Evolutionary conservation across 2,797 vertebrate species (phyloP).

Genomic region (Trachops cirrhosus): DNA sequence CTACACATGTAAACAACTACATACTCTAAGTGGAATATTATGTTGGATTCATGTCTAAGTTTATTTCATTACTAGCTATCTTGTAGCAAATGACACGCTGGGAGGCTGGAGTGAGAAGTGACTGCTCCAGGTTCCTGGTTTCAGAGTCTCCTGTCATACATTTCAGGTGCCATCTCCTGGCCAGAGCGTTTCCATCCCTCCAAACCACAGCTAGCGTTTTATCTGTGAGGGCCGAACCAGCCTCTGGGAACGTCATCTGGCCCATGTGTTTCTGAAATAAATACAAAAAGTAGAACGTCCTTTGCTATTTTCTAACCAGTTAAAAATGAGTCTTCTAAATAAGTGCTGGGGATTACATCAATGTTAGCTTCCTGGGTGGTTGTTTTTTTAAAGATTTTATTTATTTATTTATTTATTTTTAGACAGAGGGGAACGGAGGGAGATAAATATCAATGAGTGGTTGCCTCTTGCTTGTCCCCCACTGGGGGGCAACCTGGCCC

Average conservation of each 20-base stretch:
- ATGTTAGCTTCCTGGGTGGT: background rate
- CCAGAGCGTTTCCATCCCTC: constrained; percentile 28
- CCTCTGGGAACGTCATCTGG: background rate
- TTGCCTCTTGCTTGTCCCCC: no score
- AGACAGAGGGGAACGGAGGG: no score
- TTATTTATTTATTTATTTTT: no score
- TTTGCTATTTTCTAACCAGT: background rate
- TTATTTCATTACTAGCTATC: constrained; percentile 61
- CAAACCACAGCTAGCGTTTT: background rate
- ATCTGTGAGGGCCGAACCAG: background rate
- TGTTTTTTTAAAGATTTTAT: no score
- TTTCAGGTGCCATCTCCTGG: constrained; percentile 81
- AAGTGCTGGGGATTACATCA: background rate
- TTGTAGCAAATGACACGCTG: constrained; percentile 56
- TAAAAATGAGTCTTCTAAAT: background rate
- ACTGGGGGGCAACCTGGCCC: no score
- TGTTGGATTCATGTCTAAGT: constrained; percentile 50
- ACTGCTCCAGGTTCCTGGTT: constrained; percentile 41
- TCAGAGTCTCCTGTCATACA: constrained; percentile 53
- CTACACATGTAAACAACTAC: constrained; percentile 58
- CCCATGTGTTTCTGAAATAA: constrained; percentile 11
- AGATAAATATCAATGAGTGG: no score
- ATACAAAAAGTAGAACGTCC: background rate
- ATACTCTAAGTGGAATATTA: constrained; percentile 53
- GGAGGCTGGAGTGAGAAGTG: constrained; percentile 52